Evolutionary conservation across 2,888 invertebrate genomes (phyloP).

Genomic region (Apamea anceps): DNA sequence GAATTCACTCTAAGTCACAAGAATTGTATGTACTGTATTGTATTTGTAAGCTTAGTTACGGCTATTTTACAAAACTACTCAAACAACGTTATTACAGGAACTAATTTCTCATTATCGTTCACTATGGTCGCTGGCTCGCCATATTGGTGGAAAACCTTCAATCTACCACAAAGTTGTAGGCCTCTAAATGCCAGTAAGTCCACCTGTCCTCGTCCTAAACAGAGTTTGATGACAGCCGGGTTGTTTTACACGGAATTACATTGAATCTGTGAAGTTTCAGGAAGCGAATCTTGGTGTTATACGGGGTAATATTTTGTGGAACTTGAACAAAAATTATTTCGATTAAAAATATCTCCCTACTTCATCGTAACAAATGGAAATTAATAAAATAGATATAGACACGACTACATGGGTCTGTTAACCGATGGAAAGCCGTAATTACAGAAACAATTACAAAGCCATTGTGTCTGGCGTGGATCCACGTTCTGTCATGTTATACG

Average conservation of each 20-base stretch:
- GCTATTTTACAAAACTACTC: slow-evolving; percentile 20
- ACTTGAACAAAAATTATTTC: slow-evolving; percentile 3
- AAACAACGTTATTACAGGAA: slow-evolving; percentile 20
- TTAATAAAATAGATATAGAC: neutral
- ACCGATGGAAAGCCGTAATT: too few relatives aligned
- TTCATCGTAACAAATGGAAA: neutral
- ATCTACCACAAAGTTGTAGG: slow-evolving; percentile 66
- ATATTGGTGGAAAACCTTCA: slow-evolving; percentile 71
- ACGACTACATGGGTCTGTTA: neutral
- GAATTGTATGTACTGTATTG: neutral
- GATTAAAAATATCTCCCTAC: neutral
- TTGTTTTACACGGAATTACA: slow-evolving; percentile 71
- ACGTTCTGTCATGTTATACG: too few relatives aligned
- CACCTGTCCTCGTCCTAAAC: slow-evolving; percentile 80
- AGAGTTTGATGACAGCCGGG: slow-evolving; percentile 78
- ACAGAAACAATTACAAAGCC: too few relatives aligned
- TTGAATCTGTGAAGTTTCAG: slow-evolving; percentile 73
- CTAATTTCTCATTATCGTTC: slow-evolving; percentile 43
- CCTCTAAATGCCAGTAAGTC: slow-evolving; percentile 74
- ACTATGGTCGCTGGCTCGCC: slow-evolving; percentile 55
- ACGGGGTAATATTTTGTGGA: slow-evolving; percentile 47
- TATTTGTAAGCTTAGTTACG: neutral
- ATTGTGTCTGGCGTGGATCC: too few relatives aligned
- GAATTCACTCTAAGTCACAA: neutral
- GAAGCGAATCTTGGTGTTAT: slow-evolving; percentile 25